A percentile compares a stretch with the other conserved stretches of the same genome.
These are phyloP conservation scores for Okapia johnstoni DNA, from an alignment of 2,113 vertebrate genomes.

Conservation along the genomic window DNA sequence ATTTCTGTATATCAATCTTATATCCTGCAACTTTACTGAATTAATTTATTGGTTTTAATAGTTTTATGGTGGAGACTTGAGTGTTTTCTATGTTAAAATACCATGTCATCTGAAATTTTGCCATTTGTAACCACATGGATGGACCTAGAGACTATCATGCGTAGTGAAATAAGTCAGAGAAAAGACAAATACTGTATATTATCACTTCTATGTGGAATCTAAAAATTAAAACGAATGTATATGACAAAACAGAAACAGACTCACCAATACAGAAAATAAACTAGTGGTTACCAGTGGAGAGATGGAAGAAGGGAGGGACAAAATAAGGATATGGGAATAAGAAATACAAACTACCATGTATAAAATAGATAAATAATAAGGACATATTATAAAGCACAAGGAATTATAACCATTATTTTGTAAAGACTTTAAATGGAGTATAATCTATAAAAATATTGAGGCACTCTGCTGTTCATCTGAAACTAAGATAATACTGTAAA, in stretches of 20 bases:
- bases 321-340: not conserved
- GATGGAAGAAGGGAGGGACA: not conserved
- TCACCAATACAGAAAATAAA: not conserved
- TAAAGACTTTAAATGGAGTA: not conserved
- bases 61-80: not conserved
- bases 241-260: not conserved
- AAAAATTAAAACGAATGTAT: not conserved
- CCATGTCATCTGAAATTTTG: not conserved
- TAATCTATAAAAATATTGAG: not conserved
- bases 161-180: not conserved
- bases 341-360: not conserved
- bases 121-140: not conserved
- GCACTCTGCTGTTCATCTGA: not conserved
- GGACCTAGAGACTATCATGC: not conserved
- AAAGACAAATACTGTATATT: not conserved
- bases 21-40: not conserved
- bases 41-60: not conserved
- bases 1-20: not conserved
- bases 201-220: not conserved
- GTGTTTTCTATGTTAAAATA: not conserved
- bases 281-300: not conserved
- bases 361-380: not conserved
- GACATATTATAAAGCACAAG: not conserved
- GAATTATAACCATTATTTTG: not conserved
- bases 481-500: not conserved